Evolutionary conservation across 2,888 invertebrate species (phyloP).

Genomic region (Oligia latruncula): DNA sequence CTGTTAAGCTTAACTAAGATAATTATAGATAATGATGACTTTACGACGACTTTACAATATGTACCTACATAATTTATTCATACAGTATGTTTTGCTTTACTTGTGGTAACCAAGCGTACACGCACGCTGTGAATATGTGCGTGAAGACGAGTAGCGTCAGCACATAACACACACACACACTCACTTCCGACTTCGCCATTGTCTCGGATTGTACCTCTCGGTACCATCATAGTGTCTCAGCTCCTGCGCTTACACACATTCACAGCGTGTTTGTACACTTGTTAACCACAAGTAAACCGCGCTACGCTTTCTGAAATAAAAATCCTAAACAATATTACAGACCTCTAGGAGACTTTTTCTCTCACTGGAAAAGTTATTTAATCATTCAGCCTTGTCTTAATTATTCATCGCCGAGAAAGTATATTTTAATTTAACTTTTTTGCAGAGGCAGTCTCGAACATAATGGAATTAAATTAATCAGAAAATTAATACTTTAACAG

Average conservation of each 20-base stretch:
- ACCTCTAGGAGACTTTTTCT: background rate
- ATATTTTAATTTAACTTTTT: conserved; percentile 33
- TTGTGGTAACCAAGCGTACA: too few relatives aligned
- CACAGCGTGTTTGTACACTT: background rate
- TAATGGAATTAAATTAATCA: conserved; percentile 46
- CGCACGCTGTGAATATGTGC: too few relatives aligned
- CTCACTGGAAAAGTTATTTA: background rate
- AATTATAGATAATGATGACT: too few relatives aligned
- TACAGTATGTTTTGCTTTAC: too few relatives aligned
- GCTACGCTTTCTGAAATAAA: background rate
- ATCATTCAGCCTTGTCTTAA: conserved; percentile 19
- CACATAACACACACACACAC: background rate
- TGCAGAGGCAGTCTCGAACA: conserved; percentile 22
- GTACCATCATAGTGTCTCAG: background rate
- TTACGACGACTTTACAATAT: background rate
- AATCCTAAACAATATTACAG: background rate
- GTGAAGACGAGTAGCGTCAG: too few relatives aligned
- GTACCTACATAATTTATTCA: background rate
- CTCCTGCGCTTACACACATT: background rate
- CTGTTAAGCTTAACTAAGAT: too few relatives aligned
- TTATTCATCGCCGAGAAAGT: conserved; percentile 32
- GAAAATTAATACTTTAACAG: conserved; percentile 44
- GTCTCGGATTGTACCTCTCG: background rate
- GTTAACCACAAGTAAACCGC: background rate
- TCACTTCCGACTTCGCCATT: background rate